Base-by-base conservation (phyloP, 1,140 invertebrate genomes). In the Sitodiplosis mosellana region DNA sequence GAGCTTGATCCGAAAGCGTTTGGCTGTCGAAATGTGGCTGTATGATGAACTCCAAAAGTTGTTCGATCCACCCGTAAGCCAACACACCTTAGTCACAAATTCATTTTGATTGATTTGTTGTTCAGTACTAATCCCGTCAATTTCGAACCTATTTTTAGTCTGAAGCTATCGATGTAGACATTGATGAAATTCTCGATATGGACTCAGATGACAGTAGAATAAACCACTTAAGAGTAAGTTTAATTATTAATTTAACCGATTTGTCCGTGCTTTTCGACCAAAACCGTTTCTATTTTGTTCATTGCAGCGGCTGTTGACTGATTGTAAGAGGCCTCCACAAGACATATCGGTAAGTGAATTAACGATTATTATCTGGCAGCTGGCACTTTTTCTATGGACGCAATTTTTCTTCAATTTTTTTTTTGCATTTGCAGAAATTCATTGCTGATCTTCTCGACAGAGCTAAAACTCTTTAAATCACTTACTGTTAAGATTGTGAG, bases 21-120 rank as follows among this genome's bases (percentile, higher is more conserved):
- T 95, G 48, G 82, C 84, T 11, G 91, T 95, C 10, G 92, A 96
- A 69, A 93, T 95, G 85, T 95, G 91, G 91, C 76, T 96, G 38
- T 94, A 91, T 65, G 90, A 95, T 60, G 83, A 93, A 65, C 73
- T 96, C 49, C 86, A 91, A 64, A 83, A 85, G 59, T 72, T 95
- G 34, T 93, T 91, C 60, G 81, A 86, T 55, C 74, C 77, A 51
- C 72, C 77, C 64, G 83, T 87, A 61, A 77, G 77, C 72, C 40
- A 42, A n/a, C n/a, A n/a, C n/a, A n/a, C n/a, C n/a, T n/a, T n/a
- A n/a, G n/a, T n/a, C 10, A 11, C 4, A 46, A n/a, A n/a, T n/a
- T n/a, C n/a, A n/a, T n/a, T n/a, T n/a, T n/a, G n/a, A n/a, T n/a
- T n/a, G n/a, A 18, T 45, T 45, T 12, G 19, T 42, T 12, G 7